Evolutionary conservation across 37 sponge, comb jelly and placozoan genomes (phyloP).

Genomic region (Eunapius fragilis): DNA sequence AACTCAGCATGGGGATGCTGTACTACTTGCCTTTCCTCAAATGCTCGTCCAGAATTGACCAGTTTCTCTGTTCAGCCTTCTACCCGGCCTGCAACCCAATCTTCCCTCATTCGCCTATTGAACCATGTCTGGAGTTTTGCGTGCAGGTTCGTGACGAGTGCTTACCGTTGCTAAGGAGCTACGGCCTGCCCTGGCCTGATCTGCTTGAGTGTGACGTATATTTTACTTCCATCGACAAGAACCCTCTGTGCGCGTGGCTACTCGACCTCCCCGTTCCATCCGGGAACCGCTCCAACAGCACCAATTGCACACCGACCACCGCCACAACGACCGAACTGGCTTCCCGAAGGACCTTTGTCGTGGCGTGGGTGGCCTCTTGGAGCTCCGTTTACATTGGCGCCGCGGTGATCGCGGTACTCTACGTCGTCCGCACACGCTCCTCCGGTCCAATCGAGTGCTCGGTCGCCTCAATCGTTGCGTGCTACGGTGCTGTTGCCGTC

Average conservation of each 20-base stretch:
- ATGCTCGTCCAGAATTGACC: conserved; percentile 20
- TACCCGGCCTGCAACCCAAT: conserved; percentile 25
- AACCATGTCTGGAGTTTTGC: conserved; percentile 64
- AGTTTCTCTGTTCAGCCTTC: conserved; percentile 30
- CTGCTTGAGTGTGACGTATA: conserved; percentile 15
- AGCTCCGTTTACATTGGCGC: no score
- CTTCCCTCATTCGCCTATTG: conserved; percentile 1
- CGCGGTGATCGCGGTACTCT: no score
- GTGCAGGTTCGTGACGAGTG: conserved; percentile 37
- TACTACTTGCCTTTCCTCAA: neutral
- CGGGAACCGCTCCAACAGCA: no score
- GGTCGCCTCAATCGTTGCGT: conserved; percentile 51
- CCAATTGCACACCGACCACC: no score
- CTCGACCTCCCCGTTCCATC: no score
- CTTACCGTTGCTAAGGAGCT: neutral
- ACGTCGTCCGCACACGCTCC: no score
- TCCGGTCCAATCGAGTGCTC: conserved; percentile 16
- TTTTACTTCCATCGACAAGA: no score
- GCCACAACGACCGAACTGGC: no score
- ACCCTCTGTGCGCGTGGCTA: no score
- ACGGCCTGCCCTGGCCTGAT: conserved; percentile 11
- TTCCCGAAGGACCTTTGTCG: no score
- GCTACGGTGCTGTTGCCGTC: conserved; percentile 24
- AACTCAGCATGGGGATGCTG: no score
- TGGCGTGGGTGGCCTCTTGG: no score